Base-by-base conservation (phyloP, 1,140 invertebrate species). In the Zaprionus nigranus region DNA sequence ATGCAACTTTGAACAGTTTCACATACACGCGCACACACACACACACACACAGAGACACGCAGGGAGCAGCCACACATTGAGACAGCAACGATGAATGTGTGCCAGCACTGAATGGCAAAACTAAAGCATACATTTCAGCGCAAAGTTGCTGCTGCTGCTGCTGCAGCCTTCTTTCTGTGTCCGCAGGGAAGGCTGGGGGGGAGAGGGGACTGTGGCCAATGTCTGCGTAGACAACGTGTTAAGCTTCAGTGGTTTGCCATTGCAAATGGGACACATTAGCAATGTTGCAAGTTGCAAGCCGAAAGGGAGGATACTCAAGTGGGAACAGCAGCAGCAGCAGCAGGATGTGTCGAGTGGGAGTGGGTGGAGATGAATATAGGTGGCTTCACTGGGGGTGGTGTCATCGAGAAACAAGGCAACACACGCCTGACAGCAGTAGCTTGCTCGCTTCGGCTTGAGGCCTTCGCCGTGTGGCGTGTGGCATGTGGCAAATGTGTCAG, bases 231-330 rank as follows among this genome's bases (percentile, higher is more conserved):
- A 88, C 84, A 88, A 85, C 85, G 84, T 90, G 84, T 90, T 90
- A 88, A 88, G 85, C 84, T 88, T 85, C 79, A 88, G 84, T 88
- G 85, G 84, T 84, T 90, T 81, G 85, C 81, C 78, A 83, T 81
- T 81, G 84, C 84, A 88, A 88, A 88, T 88, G 84, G 84, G 84
- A 88, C 84, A 90, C 84, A 88, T 88, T 88, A 88, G 84, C 84
- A 75, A 84, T 88, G 84, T 87, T 59, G 74, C 61, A 79, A 77
- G 79, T 66, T 78, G 75, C 75, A 61, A 61, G 56, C 46, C 49
- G 38, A 46, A 17, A 46, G 56, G 15, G 43, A 56, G 67, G 40
- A 9, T 9, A 63, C 62, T 53, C 60, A 17, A 40, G 51, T 46
- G 17, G n/a, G n/a, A n/a, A n/a, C n/a, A 64, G 22, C 22, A 24